These are phyloP conservation scores for Acronicta leporina DNA, from an alignment of 2,888 invertebrate species.

Conservation along the genomic window DNA sequence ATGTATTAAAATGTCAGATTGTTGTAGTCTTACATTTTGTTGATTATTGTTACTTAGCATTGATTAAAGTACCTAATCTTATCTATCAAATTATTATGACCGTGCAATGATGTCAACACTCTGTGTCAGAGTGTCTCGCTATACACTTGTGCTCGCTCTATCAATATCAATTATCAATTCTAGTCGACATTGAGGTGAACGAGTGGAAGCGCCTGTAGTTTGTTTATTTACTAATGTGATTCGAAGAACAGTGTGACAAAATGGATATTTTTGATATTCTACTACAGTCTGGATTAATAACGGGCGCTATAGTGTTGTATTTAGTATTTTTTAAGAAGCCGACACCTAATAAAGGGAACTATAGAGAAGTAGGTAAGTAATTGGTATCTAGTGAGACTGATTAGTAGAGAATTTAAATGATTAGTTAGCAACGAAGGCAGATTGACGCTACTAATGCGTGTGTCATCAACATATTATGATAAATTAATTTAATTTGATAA, in stretches of 20 bases:
- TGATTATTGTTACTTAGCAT: constrained; percentile 5
- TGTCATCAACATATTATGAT: neutral
- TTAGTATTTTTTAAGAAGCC: constrained; percentile 73
- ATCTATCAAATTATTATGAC: constrained; percentile 24
- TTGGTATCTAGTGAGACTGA: neutral
- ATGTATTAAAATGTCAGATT: neutral
- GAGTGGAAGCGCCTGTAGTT: neutral
- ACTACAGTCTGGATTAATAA: constrained; percentile 74
- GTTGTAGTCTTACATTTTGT: constrained; percentile 10
- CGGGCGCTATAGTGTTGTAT: constrained; percentile 73
- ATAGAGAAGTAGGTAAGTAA: constrained; percentile 72
- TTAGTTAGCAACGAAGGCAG: neutral
- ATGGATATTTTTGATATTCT: constrained; percentile 80
- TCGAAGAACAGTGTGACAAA: constrained; percentile 20
- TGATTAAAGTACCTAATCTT: constrained; percentile 24
- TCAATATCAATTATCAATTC: constrained; percentile 8
- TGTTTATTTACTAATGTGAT: constrained; percentile 31
- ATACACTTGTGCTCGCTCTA: constrained; percentile 15
- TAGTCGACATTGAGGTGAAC: constrained; percentile 34
- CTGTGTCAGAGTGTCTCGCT: neutral
- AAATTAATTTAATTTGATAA: constrained; percentile 23
- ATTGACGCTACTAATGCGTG: too few species aligned
- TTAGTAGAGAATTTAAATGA: neutral
- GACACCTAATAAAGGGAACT: constrained; percentile 61
- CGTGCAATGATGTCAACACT: constrained; percentile 14